Conservation (phyloP, 2,888 invertebrate genomes). For the Linyphia triangularis region DNA sequence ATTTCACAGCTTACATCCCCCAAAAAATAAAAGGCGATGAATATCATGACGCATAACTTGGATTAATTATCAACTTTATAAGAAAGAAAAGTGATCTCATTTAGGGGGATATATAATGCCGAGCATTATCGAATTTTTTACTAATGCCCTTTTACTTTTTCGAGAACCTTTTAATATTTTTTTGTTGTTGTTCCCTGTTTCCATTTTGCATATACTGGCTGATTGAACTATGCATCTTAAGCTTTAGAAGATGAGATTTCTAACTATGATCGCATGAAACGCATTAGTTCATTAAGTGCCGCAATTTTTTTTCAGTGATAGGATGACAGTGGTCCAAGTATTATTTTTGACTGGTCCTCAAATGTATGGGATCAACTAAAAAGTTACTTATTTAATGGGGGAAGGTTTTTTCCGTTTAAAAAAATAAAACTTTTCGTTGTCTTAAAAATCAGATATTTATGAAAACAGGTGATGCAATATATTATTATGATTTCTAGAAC, state of each 20-base stretch:
- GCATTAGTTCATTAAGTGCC: slow-evolving; percentile 53
- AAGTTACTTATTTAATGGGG: too few species aligned
- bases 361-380: too few species aligned
- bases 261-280: not conserved
- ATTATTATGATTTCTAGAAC: too few species aligned
- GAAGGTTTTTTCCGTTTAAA: slow-evolving; percentile 25
- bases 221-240: slow-evolving; percentile 22
- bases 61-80: slow-evolving; percentile 32
- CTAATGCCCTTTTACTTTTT: not conserved
- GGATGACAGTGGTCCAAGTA: too few species aligned
- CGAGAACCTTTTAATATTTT: not conserved
- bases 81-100: slow-evolving; percentile 4
- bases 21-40: slow-evolving; percentile 5
- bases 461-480: too few species aligned
- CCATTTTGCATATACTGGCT: not conserved
- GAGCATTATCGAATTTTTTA: not conserved
- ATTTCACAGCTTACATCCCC: not conserved
- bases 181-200: not conserved
- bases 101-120: not conserved
- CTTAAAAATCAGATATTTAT: too few species aligned
- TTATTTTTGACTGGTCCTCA: too few species aligned
- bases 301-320: not conserved
- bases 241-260: slow-evolving; percentile 23
- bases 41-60: slow-evolving; percentile 20
- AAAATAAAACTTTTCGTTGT: too few species aligned